Evolutionary conservation across 2,888 invertebrate species (phyloP).

Genomic region (Aphodius sticticus): DNA sequence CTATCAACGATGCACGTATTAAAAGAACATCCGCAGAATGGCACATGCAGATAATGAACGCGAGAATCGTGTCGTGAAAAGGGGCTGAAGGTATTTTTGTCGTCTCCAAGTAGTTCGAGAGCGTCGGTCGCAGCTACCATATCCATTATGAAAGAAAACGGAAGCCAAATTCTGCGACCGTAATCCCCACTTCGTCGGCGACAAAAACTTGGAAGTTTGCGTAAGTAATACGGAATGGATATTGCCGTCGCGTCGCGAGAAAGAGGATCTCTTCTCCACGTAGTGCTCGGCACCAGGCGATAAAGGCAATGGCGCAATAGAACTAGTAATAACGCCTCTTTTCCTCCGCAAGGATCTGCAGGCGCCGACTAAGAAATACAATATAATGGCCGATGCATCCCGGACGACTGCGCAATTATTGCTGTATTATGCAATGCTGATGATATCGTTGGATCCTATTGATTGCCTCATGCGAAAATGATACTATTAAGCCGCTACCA

Average conservation of each 20-base stretch:
- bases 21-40: conserved; percentile 21
- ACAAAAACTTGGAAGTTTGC: conserved; percentile 22
- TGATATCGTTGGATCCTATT: neutral
- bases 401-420: neutral
- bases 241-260: conserved; percentile 12
- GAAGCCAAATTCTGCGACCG: conserved; percentile 11
- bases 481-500: neutral
- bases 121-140: neutral
- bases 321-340: neutral
- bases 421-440: neutral
- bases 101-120: neutral
- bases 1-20: conserved; percentile 7
- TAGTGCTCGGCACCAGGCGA: neutral
- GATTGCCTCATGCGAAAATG: neutral
- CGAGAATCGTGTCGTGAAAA: conserved; percentile 18
- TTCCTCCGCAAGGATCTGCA: neutral
- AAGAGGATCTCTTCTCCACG: neutral
- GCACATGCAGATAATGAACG: conserved; percentile 21
- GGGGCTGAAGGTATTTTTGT: neutral
- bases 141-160: conserved; percentile 8
- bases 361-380: too few relatives aligned
- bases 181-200: conserved; percentile 6
- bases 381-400: too few relatives aligned
- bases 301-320: conserved; percentile 4
- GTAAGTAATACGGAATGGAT: conserved; percentile 23